A percentile compares a stretch with the other conserved stretches of the same genome.
phyloP scores from a whole-genome alignment of 2,888 invertebrate species.

The Dryobotodes eremita region DNA sequence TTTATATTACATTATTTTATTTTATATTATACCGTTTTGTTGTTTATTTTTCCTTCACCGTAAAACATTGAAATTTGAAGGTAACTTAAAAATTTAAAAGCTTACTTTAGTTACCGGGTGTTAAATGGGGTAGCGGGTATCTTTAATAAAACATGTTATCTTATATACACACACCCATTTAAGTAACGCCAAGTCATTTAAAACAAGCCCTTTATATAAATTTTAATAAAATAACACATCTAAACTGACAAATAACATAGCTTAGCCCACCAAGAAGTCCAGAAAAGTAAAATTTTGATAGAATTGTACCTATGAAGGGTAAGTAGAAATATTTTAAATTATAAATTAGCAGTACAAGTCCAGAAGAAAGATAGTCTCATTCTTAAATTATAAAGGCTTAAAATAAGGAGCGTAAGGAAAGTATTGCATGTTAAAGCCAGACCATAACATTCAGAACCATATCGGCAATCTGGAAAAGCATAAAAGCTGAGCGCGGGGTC shows the following conservation, averaged over 20 bases:
- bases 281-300: constrained; percentile 31
- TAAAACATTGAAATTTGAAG: background rate
- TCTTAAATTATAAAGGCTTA: constrained; percentile 11
- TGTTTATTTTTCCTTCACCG: background rate
- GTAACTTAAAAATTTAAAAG: background rate
- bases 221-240: constrained; percentile 53
- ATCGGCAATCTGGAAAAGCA: constrained; percentile 12
- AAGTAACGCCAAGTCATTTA: constrained; percentile 36
- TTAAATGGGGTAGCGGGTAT: background rate
- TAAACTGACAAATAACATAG: constrained; percentile 34
- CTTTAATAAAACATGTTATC: background rate
- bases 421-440: constrained; percentile 20
- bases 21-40: background rate
- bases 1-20: no score
- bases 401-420: background rate
- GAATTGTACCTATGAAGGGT: constrained; percentile 33
- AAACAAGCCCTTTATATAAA: constrained; percentile 29
- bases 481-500: constrained; percentile 18
- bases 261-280: constrained; percentile 44
- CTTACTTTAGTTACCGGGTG: background rate
- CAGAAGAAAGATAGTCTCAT: constrained; percentile 14
- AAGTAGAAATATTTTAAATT: constrained; percentile 24
- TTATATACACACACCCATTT: background rate
- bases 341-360: constrained; percentile 13
- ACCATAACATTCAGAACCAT: constrained; percentile 7